Percentiles rank a stretch among this genome's conserved stretches.
These are phyloP conservation scores for Nesoenas mayeri DNA, from an alignment of 2,113 vertebrate species.

Conservation along the genomic window DNA sequence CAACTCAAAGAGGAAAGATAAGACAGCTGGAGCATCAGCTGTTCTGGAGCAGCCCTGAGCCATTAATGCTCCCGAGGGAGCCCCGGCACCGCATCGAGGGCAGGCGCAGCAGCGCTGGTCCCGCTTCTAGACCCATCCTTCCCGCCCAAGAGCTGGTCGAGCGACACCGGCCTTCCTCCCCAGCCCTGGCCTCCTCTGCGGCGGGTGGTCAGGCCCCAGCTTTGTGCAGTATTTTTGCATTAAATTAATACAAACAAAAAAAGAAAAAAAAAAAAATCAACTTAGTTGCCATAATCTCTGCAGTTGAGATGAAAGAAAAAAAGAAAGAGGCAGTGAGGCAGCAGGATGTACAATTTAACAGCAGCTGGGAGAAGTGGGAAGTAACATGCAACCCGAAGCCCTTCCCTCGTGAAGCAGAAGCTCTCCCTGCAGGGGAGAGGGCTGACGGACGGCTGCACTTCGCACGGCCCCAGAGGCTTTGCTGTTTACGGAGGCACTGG, in stretches of 20 bases:
- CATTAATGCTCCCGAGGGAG: background rate
- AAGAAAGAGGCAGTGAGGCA: constrained; percentile 11
- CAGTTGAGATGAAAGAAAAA: background rate
- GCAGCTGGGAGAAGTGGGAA: constrained; percentile 13
- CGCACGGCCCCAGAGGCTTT: constrained; percentile 9
- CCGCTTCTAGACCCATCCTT: background rate
- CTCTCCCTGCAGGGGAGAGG: background rate
- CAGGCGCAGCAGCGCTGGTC: background rate
- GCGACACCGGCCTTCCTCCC: fast-evolving
- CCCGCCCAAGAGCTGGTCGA: background rate
- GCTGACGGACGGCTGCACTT: background rate
- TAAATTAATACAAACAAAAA: constrained; percentile 3
- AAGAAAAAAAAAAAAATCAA: background rate
- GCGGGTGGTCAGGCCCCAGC: background rate
- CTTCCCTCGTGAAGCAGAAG: background rate
- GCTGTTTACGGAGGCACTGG: constrained; percentile 65
- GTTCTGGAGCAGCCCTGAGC: constrained; percentile 17
- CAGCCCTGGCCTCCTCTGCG: fast-evolving
- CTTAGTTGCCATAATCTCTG: background rate
- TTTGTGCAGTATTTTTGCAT: constrained; percentile 54
- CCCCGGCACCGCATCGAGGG: background rate
- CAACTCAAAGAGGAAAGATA: background rate
- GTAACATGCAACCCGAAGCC: background rate
- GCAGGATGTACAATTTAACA: constrained; percentile 30
- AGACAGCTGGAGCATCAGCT: constrained; percentile 24